A percentile compares a stretch with the other conserved stretches of the same genome.
Conservation (phyloP, 2,888 invertebrate genomes). For the Aphidoletes aphidimyza region DNA sequence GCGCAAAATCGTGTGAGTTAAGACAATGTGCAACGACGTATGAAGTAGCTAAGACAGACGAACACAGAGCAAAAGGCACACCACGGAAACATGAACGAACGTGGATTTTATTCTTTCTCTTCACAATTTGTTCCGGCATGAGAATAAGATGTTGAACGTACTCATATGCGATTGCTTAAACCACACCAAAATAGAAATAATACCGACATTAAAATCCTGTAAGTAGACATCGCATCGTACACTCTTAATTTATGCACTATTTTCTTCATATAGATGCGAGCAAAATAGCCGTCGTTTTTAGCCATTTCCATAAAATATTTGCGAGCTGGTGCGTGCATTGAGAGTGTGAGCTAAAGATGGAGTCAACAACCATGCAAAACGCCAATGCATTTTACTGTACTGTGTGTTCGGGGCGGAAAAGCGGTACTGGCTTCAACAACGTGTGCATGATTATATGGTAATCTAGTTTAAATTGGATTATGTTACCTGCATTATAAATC, state of each 20-base stretch:
- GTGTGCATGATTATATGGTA: slow-evolving; percentile 53
- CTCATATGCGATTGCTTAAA: slow-evolving; percentile 14
- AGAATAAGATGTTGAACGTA: background rate
- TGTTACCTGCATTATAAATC: slow-evolving; percentile 54
- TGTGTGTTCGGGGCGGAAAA: too few relatives aligned
- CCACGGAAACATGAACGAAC: background rate
- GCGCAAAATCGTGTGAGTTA: background rate
- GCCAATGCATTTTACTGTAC: background rate
- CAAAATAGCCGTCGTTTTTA: slow-evolving; percentile 47
- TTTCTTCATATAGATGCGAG: background rate
- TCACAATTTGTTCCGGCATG: background rate
- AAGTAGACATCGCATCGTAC: background rate
- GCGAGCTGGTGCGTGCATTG: too few relatives aligned
- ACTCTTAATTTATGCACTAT: slow-evolving; percentile 45
- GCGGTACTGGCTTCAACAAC: too few relatives aligned
- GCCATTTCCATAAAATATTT: slow-evolving; percentile 27
- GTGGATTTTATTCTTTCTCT: background rate
- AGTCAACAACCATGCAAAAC: slow-evolving; percentile 16
- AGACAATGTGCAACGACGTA: background rate
- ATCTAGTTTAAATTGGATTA: slow-evolving; percentile 53
- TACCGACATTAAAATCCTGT: slow-evolving; percentile 40
- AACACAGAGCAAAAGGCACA: too few relatives aligned
- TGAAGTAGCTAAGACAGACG: too few relatives aligned
- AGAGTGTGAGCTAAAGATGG: too few relatives aligned
- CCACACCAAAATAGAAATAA: background rate